Evolutionary conservation across 1,140 invertebrate genomes (phyloP), one percentile per base, ranked within the genome.

Genomic region (Drosophila sp.): DNA sequence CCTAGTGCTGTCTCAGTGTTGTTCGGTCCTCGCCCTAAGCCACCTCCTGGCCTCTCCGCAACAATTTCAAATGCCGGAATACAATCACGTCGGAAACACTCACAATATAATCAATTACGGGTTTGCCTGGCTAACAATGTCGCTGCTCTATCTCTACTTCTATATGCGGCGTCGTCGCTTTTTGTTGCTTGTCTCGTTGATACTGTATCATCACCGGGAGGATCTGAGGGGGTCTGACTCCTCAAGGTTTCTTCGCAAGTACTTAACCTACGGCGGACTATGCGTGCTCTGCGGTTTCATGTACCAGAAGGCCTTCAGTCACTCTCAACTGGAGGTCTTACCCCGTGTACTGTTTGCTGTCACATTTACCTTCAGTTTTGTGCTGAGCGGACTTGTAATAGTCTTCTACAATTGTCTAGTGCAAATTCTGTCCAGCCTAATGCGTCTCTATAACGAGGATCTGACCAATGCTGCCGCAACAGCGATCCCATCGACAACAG

Each of bases 121-220:
- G 2, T n/a, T 67, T 11, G 29, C 62, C 47, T 90, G 86, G 50
- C 5, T 86, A 4, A n/a, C 38, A n/a, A 54, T 90, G 27, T 63
- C 76, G 1, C 11, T 78, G 1, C 29, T 86, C 2, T 73, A 90
- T 30, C 3, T 86, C 1, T 75, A 60, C 25, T 83, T 83, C 1
- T 83, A 63, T 41, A 8, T 67, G 11, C 57, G 64, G 25, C 86
- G 77, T 5, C 27, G 35, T 1, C 47, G 67, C 2, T 33, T 77
- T 1, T 1, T 50, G 4, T 23, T 47, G 3, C 41, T 86, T 3
- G 11, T 90, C 1, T 41, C 72, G 0, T 3, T 76, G 6, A 10
- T 90, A 1, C 56, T 86, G 3, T 8, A 66, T 7, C 64, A 66
- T 6, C 82, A 82, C 41, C 60, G 65, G 1, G n/a, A 40, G 0